Conservation (phyloP, 2,797 vertebrate genomes). For the Phrynocephalus vlangalii region DNA sequence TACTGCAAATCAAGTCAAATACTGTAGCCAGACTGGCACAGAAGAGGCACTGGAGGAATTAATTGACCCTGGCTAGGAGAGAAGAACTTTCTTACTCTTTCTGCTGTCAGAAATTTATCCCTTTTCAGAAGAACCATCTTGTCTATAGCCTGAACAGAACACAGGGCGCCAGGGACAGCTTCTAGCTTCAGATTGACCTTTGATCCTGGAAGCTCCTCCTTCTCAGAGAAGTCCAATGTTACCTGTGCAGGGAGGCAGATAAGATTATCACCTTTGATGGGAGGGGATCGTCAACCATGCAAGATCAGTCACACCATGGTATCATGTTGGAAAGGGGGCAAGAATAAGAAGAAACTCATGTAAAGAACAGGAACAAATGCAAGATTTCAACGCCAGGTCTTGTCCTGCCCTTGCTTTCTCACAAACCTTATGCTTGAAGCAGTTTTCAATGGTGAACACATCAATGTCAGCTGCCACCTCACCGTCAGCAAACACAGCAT, state of each 20-base stretch:
- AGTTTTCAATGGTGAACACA: conserved; percentile 68
- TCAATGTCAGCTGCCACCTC: conserved; percentile 71
- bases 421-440: conserved; percentile 74
- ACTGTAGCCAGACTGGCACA: background rate
- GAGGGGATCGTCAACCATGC: too few species aligned
- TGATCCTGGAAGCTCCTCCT: conserved; percentile 80
- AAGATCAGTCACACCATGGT: too few species aligned
- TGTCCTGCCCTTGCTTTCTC: background rate
- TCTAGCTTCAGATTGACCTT: conserved; percentile 75
- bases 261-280: background rate
- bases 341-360: background rate
- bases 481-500: conserved; percentile 62
- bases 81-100: conserved; percentile 71
- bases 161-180: conserved; percentile 84
- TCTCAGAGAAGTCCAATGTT: conserved; percentile 78
- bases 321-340: background rate
- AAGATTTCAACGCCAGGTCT: background rate
- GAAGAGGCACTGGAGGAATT: background rate
- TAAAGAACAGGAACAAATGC: background rate
- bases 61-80: fast-evolving
- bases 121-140: conserved; percentile 81
- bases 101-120: conserved; percentile 75
- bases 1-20: background rate
- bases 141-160: conserved; percentile 86
- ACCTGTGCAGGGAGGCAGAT: conserved; percentile 76